Base-by-base conservation (phyloP, 1,140 invertebrate genomes). In the Danaus plexippus region DNA sequence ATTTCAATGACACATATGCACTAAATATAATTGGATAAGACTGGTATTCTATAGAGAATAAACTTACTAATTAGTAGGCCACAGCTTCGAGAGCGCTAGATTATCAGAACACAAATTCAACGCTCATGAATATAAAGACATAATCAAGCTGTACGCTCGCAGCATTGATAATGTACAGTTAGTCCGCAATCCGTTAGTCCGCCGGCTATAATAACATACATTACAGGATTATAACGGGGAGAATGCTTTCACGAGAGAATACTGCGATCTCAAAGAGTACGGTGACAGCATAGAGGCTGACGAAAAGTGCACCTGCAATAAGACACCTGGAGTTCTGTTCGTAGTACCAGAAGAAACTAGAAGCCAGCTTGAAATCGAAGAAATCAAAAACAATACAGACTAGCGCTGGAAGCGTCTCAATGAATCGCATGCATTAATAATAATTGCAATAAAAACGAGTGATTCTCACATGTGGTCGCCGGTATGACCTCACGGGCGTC, bases 311-410 rank as follows among this genome's bases (percentile, higher is more conserved):
- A 49, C 54, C 9, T 60, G 52, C 40, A 42, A 40, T 11, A 41
- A 45, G 7, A 46, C 44, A 5, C 11, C 47, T 8, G 58, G 58
- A 18, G 48, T 55, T 7, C 61, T 59, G 47, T 60, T n/a, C 18
- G 45, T 58, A 22, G 66, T 81, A 0, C 61, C 73, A 5, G 82
- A 84, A 57, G 83, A 84, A 54, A 83, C 75, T 3, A 68, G 32
- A 43, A 81, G 77, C 54, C 77, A 83, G 51, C 48, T 84, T 42
- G 75, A 72, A 32, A 72, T 84, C 11, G 73, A 80, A 32, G 76
- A 84, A 45, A 60, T 68, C 22, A 69, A 67, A 15, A 67, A 56
- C 51, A 64, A 74, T 12, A 45, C 50, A 3, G 66, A 40, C 15
- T 52, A 13, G 40, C 40, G 11, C 9, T 12, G 8, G 42, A 32